phyloP scores from a whole-genome alignment of 2,113 vertebrate genomes.

The Conger conger region DNA sequence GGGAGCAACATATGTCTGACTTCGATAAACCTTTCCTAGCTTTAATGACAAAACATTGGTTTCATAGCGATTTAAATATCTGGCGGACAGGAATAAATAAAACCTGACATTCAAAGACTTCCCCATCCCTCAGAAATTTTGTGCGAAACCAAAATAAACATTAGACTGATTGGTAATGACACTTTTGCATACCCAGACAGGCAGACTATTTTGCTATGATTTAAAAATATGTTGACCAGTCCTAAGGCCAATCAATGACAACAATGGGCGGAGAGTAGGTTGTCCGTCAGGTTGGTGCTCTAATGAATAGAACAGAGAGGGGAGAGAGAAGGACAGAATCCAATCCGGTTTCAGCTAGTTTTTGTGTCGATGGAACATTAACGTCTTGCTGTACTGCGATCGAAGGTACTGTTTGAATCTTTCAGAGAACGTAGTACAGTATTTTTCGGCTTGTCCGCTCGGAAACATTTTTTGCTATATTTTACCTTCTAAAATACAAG shows the following conservation, averaged over 20 bases:
- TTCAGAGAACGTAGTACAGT: constrained; percentile 57
- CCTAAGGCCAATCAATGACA: constrained; percentile 55
- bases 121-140: not conserved
- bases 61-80: not conserved
- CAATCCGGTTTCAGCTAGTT: constrained; percentile 88
- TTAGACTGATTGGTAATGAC: constrained; percentile 58
- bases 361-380: constrained; percentile 76
- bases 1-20: not conserved
- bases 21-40: not conserved
- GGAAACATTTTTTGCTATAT: constrained; percentile 39
- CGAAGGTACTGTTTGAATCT: constrained; percentile 66
- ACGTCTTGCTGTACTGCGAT: constrained; percentile 64
- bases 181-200: constrained; percentile 54
- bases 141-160: constrained; percentile 30
- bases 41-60: not conserved
- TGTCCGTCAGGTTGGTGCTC: constrained; percentile 64
- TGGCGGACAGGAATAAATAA: not conserved
- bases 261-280: constrained; percentile 38
- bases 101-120: not conserved
- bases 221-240: constrained; percentile 61
- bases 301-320: constrained; percentile 66
- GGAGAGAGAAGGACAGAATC: constrained; percentile 62
- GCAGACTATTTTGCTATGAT: constrained; percentile 45
- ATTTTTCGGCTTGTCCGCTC: constrained; percentile 41
- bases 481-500: constrained; percentile 38